Conservation (phyloP, 2,113 vertebrate species). For the Bubo scandiacus region DNA sequence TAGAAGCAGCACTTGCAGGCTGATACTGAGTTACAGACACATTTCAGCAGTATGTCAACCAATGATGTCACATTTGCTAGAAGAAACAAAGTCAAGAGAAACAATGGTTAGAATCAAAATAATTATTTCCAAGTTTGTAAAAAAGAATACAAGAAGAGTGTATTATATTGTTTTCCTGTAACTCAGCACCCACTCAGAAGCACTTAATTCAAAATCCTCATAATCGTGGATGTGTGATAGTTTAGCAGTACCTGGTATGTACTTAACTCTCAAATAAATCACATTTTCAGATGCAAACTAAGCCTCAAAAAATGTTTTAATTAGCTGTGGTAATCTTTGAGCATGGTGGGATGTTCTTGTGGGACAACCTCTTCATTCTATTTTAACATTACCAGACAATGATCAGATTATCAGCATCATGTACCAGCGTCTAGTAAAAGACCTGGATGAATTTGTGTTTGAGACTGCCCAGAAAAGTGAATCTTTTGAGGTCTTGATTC, state of each 20-base stretch:
- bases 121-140: neutral
- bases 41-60: neutral
- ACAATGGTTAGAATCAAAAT: neutral
- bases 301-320: neutral
- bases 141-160: neutral
- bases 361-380: neutral
- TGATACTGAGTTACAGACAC: neutral
- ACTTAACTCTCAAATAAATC: neutral
- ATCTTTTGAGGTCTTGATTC: neutral
- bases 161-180: neutral
- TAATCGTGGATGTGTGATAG: rapidly evolving
- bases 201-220: neutral
- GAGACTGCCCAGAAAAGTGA: neutral
- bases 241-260: neutral
- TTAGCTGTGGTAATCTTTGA: neutral
- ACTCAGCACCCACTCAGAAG: neutral
- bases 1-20: neutral
- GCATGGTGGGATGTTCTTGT: neutral
- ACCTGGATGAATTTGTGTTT: neutral
- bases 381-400: neutral
- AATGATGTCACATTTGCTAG: neutral
- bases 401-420: neutral
- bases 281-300: neutral
- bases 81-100: neutral
- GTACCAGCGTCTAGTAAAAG: neutral